Evolutionary conservation across 1,140 invertebrate genomes (phyloP), one percentile per base, ranked within the genome.

Genomic region (Papilio aristodemus): DNA sequence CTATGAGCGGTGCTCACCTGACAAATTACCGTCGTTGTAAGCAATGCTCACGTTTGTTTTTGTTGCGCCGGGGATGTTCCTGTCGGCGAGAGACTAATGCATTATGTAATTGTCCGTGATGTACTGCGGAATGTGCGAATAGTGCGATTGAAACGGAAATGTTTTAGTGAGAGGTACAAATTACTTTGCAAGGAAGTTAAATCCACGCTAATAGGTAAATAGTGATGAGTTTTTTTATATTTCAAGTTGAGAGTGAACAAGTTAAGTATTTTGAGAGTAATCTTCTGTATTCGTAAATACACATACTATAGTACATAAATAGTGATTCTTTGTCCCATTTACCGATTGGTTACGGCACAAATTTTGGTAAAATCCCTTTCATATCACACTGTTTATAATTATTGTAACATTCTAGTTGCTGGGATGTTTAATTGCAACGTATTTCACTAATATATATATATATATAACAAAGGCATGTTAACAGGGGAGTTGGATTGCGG

Each of bases 1-100:
- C 87, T 87, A 85, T 89, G 85, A 69, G 13, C 59, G 46, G n/a
- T 70, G 63, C 74, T 70, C 80, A 85, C 83, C 89, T 88, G 85
- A 91, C 84, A 89, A 91, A 91, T 90, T 86, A 88, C 85, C 83
- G 70, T 58, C 75, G 82, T 71, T 84, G 80, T 77, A 79, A 76
- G 83, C 80, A 88, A 89, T 86, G 83, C 83, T 79, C 83, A 77
- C 85, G 85, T 88, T 87, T 91, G 89, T 91, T 91, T 91, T 89
- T 89, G 89, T 84, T 82, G 81, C 86, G 83, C 81, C 83, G 79
- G 79, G 76, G 75, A 69, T 85, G 83, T 91, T 87, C 87, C 85
- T 85, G 80, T 79, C 76, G 71, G 71, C 74, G 76, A 72, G 76
- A 80, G 83, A 86, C 86, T 89, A 89, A 89, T 89, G 83, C 66